Evolutionary conservation across 2,888 invertebrate genomes (phyloP), one percentile per base, ranked within the genome.

Genomic region (Macaria liturata): DNA sequence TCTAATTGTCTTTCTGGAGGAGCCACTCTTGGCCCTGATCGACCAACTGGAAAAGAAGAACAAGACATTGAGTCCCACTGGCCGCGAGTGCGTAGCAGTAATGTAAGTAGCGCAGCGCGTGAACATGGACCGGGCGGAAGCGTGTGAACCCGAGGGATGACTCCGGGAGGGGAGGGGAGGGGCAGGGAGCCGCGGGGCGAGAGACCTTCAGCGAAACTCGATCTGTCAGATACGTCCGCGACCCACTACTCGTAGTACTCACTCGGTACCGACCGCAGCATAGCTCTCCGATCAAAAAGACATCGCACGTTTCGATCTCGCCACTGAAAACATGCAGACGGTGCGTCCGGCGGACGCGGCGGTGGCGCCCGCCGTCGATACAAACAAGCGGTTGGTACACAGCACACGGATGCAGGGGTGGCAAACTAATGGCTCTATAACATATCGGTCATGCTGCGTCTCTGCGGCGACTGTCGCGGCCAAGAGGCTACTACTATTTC

Each of bases 1-100:
- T 86, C 88, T 91, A 91, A 91, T 91, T 91, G 89, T 91, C 91
- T 91, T 91, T 91, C 91, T 88, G 91, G 88, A 91, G 83, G 84
- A 91, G 91, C 91, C 91, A 91, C 89, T 91, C 91, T 90, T 91
- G 90, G 84, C 90, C 91, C 91, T 91, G 91, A 90, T 91, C 91
- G 89, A 91, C 91, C 91, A 91, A 87, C 91, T 91, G 91, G 86
- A 91, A 91, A 91, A 91, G 90, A 91, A 91, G 88, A 91, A 91
- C 88, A 91, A 83, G 90, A 88, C 88, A 88, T 91, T 85, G 83
- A 90, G 88, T 88, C 90, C 89, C 88, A 84, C 84, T 89, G 87
- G 89, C 87, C 89, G 86, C 81, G 85, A 78, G 70, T 74, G 78
- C 80, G 80, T 81, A 85, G 84, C 86, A 82, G 72, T 76, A 81